These are phyloP conservation scores for Sminthurinus signatus DNA, from an alignment of 1,140 invertebrate genomes.

Conservation along the genomic window DNA sequence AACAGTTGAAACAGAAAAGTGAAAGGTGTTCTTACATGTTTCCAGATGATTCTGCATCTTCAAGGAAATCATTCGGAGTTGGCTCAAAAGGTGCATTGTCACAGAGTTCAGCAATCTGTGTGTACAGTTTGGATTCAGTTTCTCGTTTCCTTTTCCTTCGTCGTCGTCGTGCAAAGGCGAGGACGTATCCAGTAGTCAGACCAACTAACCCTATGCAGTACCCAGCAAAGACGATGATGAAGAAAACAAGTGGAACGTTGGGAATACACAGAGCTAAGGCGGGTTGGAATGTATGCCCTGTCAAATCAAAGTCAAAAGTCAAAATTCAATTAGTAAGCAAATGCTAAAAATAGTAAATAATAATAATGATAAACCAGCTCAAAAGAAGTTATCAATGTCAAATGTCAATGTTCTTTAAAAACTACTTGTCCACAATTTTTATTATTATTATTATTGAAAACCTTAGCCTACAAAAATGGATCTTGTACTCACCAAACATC, in stretches of 20 bases:
- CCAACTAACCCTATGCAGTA: slow-evolving; percentile 43
- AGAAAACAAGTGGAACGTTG: slow-evolving; percentile 43
- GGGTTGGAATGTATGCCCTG: slow-evolving; percentile 42
- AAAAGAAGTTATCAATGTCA: too few relatives aligned
- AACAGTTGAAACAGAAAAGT: too few relatives aligned
- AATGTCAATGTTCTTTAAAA: too few relatives aligned
- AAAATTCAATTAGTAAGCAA: too few relatives aligned
- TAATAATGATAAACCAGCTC: too few relatives aligned
- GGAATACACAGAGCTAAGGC: slow-evolving; percentile 45
- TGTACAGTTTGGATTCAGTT: slow-evolving; percentile 16
- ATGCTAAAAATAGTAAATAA: too few relatives aligned
- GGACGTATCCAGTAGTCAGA: slow-evolving; percentile 43
- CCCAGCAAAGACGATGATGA: slow-evolving; percentile 43
- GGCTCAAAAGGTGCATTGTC: slow-evolving; percentile 28
- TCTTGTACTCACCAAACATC: slow-evolving; percentile 27
- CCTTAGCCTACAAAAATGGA: too few relatives aligned
- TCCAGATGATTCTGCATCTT: slow-evolving; percentile 19
- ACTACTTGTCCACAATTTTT: too few relatives aligned
- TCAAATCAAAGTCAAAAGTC: too few relatives aligned
- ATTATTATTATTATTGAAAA: too few relatives aligned
- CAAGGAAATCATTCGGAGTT: slow-evolving; percentile 16
- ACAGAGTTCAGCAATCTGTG: slow-evolving; percentile 16
- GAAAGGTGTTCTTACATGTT: slow-evolving; percentile 12
- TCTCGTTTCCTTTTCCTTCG: slow-evolving; percentile 25
- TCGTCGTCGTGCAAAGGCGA: slow-evolving; percentile 40